Evolutionary conservation across 2,888 invertebrate species (phyloP), one percentile per base, ranked within the genome.

Genomic region (Callyntrura guangdongensis): DNA sequence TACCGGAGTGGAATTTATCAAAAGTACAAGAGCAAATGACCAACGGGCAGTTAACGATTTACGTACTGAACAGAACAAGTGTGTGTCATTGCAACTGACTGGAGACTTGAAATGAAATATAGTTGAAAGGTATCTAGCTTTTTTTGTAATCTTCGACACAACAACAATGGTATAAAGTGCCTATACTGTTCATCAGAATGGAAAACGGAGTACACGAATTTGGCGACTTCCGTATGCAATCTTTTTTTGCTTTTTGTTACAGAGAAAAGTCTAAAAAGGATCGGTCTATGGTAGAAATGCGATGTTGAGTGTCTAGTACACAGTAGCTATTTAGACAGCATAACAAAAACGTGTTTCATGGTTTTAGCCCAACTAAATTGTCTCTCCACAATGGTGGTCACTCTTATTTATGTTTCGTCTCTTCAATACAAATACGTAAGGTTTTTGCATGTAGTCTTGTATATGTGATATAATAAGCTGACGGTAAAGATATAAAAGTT

Each of bases 1-100:
- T 27, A 69, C 9, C n/a, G 69, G 17, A 53, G 67, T 84, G 9
- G 79, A 56, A 84, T 84, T 84, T 84, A 84, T 84, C 49, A 36
- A 45, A n/a, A 36, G 20, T 59, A 56, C 84, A 49, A 84, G 14
- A 84, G 49, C 27, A 53, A 79, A 69, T 84, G 69, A 84, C 84
- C 69, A 69, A 53, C 25, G 69, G 64, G 83, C 49, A 45, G 53
- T 59, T 12, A 36, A 69, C n/a, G n/a, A 64, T 3, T 69, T 22
- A 5, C 20, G 22, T 64, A 22, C 14, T 36, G 36, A 36, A 36
- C 14, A 14, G 36, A 69, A 14, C 36, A 36, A 36, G 36, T 8
- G 27, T 8, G 27, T 12, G 12, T 64, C 25, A 6, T 36, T 69
- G 67, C 36, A 69, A 36, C 36, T 69, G 67, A 69, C 61, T 22